Conservation (phyloP, 2,797 vertebrate species). For the Hippoglossus hippoglossus region DNA sequence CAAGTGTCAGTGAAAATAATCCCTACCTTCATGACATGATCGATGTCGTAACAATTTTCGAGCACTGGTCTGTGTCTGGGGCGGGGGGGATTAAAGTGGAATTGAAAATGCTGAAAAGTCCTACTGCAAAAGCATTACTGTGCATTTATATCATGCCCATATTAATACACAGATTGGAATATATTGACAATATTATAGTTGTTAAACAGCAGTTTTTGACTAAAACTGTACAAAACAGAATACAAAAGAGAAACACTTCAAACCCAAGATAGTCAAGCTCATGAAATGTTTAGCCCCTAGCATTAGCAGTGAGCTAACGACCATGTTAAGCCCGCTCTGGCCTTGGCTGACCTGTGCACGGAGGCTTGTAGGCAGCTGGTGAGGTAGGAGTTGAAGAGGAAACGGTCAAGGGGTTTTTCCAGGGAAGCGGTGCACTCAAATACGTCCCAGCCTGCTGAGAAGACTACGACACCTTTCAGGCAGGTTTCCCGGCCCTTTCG, state of each 20-base stretch:
- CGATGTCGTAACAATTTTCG: constrained; percentile 94
- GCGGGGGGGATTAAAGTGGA: constrained; percentile 41
- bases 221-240: not conserved
- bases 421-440: constrained; percentile 95
- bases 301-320: constrained; percentile 31
- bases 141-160: not conserved
- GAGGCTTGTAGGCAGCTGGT: constrained; percentile 97
- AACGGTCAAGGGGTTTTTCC: constrained; percentile 96
- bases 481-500: constrained; percentile 91
- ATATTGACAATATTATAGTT: not conserved
- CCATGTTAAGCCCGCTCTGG: constrained; percentile 42
- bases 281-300: not conserved
- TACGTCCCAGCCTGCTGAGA: constrained; percentile 98
- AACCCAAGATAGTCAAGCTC: constrained; percentile 14
- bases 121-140: not conserved
- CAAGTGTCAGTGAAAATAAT: constrained; percentile 32
- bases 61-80: constrained; percentile 93
- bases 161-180: not conserved
- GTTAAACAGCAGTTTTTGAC: not conserved
- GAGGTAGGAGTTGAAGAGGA: constrained; percentile 99
- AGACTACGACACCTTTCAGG: constrained; percentile 93
- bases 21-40: constrained; percentile 96
- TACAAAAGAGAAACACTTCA: constrained; percentile 3
- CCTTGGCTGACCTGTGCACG: constrained; percentile 89
- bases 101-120: constrained; percentile 21